Conservation (phyloP, 1,140 invertebrate species). For the Gryllus bimaculatus region DNA sequence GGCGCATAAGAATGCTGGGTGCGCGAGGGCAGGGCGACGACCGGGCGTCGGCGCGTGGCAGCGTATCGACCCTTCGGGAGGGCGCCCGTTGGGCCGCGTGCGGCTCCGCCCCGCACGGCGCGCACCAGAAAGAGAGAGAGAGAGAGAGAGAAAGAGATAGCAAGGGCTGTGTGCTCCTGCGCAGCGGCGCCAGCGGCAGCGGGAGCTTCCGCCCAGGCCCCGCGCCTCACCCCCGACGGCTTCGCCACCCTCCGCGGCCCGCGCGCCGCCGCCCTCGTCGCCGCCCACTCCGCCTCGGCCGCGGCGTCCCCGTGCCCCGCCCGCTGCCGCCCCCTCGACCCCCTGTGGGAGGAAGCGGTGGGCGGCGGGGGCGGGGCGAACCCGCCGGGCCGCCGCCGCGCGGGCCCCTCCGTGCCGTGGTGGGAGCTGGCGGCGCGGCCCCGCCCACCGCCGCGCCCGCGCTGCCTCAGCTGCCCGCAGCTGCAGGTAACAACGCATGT, state of each 20-base stretch:
- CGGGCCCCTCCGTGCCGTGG: constrained; percentile 64
- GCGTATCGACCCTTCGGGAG: background rate
- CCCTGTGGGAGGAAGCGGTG: constrained; percentile 37
- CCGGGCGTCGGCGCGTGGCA: background rate
- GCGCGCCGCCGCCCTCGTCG: constrained; percentile 18
- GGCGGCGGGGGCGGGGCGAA: constrained; percentile 17
- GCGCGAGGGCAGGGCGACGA: too few species aligned
- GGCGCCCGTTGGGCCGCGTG: too few species aligned
- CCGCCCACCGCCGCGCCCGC: constrained; percentile 36
- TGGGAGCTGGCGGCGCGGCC: constrained; percentile 68
- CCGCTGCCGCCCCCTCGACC: constrained; percentile 29
- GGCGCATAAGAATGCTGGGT: too few species aligned
- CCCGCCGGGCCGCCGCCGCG: constrained; percentile 28
- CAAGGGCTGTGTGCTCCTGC: background rate
- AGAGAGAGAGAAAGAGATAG: too few species aligned
- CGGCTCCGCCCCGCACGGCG: too few species aligned
- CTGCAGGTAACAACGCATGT: constrained; percentile 42
- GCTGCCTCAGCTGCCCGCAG: constrained; percentile 60
- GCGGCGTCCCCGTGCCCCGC: constrained; percentile 7
- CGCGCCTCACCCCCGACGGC: constrained; percentile 19
- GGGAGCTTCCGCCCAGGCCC: background rate
- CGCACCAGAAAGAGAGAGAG: too few species aligned
- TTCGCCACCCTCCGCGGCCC: constrained; percentile 20
- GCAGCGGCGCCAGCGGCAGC: background rate
- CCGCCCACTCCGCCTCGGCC: constrained; percentile 3